A percentile compares a stretch with the other conserved stretches of the same genome.
These are phyloP conservation scores for Protaetia brevitarsis DNA, from an alignment of 1,140 invertebrate genomes.

Conservation along the genomic window DNA sequence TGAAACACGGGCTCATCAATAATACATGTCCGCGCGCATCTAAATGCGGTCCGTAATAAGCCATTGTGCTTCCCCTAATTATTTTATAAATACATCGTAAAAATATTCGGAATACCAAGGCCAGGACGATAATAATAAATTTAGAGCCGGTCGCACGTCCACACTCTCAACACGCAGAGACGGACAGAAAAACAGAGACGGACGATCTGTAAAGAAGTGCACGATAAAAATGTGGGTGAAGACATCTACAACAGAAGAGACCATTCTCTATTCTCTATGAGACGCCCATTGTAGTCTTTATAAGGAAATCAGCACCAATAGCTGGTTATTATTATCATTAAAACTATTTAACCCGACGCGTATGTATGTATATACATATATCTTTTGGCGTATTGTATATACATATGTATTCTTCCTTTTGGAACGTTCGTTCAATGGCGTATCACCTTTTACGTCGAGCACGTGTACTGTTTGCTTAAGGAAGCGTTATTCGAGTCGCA, in stretches of 20 bases:
- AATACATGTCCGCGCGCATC: no score
- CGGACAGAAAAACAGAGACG: neutral
- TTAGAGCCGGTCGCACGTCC: neutral
- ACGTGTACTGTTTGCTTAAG: constrained; percentile 11
- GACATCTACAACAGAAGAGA: neutral
- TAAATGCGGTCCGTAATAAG: no score
- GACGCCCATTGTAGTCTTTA: constrained; percentile 6
- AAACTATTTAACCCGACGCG: constrained; percentile 8
- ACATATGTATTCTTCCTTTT: neutral
- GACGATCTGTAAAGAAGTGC: neutral
- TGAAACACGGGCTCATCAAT: no score
- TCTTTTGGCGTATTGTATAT: no score
- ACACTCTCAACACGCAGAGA: neutral
- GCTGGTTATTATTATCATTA: neutral
- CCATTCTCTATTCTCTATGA: constrained; percentile 11
- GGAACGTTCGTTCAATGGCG: constrained; percentile 2
- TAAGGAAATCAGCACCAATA: neutral
- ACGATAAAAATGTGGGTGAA: constrained; percentile 9
- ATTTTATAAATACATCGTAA: neutral
- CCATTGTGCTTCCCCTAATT: neutral
- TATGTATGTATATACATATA: no score
- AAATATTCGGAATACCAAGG: neutral
- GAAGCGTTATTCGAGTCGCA: constrained; percentile 13
- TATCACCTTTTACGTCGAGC: constrained; percentile 2
- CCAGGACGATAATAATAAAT: neutral